Base-by-base conservation (phyloP, 2,113 vertebrate genomes). In the Empidonax traillii region DNA sequence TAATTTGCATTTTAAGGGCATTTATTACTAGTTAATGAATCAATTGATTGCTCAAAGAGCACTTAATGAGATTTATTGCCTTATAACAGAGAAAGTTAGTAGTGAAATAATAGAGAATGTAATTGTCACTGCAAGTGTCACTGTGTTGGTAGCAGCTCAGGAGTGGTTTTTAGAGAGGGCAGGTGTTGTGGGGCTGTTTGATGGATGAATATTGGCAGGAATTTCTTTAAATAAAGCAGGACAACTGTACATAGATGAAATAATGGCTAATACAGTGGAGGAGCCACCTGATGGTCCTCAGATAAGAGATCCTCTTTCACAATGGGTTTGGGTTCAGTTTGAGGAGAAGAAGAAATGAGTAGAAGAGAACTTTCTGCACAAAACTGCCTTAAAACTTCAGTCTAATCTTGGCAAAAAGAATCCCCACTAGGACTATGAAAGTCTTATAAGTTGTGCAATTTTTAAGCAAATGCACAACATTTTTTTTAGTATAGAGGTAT, bases 11-110 rank as follows among this genome's bases (percentile, higher is more conserved):
- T 97, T 98, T 41, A 75, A 93, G 96, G 83, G 74, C 94, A 76
- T 97, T 96, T 97, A 94, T 98, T 97, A n/a, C 65, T 65, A 94
- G 79, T 94, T 98, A 97, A 97, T 96, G 96, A 97, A 97, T 97
- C 93, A 94, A 89, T 93, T 94, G 94, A 96, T 96, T 94, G 91
- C 94, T 96, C 66, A 90, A 97, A 95, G 96, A 96, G 68, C 76
- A 81, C 88, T 98, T 95, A 93, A 95, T 94, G 87, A 96, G 85
- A 95, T 97, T 95, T 97, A 97, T 92, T 96, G 73, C 96, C 72
- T 98, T 96, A 97, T 90, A 96, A 97, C 96, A 96, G 96, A 76
- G 93, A 86, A 97, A 94, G 77, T 96, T 91, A 69, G 93, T 18
- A 75, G 71, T 75, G 94, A 94, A 97, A 87, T 96, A 85, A 85